Evolutionary conservation across 2,888 invertebrate genomes (phyloP), one percentile per base, ranked within the genome.

Genomic region (Listrodromus nycthemerus): DNA sequence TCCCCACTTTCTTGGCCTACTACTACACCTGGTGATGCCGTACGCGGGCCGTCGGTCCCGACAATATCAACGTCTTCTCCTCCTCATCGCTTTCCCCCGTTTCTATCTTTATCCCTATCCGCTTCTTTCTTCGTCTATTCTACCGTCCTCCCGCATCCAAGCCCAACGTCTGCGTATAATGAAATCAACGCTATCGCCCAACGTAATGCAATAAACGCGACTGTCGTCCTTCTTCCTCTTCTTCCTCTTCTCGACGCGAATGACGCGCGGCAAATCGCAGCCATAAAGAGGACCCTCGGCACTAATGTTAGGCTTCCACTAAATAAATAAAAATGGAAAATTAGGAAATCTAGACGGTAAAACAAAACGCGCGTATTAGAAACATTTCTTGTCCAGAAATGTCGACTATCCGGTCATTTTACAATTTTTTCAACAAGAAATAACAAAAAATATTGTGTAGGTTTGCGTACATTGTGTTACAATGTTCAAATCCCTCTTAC

Each of bases 151-250:
- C 8, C 1, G n/a, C 45, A 30, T 55, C 55, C 24, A 4, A 21
- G 21, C 24, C 13, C 52, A 21, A 16, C 65, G 50, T 75, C 52
- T 19, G 65, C 75, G 50, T 65, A 52, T 75, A 75, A 75, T 75
- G 75, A 75, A 75, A 75, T 75, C 75, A 75, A 75, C 75, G 65
- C 65, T 75, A 74, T 74, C 74, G 74, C 48, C 48, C 74, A 48
- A 65, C 75, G 75, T 65, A 75, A 75, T 75, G 75, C 65, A 75
- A 65, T 75, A 65, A 75, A 52, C 75, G 65, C 75, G 50, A 75
- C 75, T 75, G 52, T 75, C 65, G 75, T 52, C 52, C 75, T 50
- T 74, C 50, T 63, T 27, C 45, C 13, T 37, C 33, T 33, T 50
- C 21, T 61, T 58, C 27, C 27, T 58, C 16, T n/a, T 16, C 30